Evolutionary conservation across 2,113 vertebrate genomes (phyloP).

Genomic region (Emydura subglobosa): DNA sequence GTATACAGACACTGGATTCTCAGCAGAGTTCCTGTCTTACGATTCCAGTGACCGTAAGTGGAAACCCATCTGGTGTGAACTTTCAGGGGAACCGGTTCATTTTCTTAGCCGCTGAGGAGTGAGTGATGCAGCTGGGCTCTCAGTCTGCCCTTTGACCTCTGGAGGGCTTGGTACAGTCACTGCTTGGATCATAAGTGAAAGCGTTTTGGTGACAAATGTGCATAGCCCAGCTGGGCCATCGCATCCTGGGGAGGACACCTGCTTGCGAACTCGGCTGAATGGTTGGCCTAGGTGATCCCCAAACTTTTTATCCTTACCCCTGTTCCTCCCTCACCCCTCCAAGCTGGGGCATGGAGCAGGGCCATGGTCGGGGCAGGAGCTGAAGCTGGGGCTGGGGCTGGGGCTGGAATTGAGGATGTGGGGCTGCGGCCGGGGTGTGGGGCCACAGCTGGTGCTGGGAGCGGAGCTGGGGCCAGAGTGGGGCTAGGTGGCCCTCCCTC

Average conservation of each 20-base stretch:
- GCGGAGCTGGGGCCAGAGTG: no score
- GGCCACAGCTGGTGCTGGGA: no score
- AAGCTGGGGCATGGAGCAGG: no score
- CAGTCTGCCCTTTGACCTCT: neutral
- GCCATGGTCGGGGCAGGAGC: no score
- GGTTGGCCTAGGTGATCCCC: neutral
- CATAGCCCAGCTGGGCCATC: neutral
- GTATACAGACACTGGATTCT: slow-evolving; percentile 89
- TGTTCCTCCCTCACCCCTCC: no score
- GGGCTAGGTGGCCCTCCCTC: no score
- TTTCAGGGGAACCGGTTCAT: neutral
- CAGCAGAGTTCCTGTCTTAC: slow-evolving; percentile 82
- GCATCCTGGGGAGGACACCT: neutral
- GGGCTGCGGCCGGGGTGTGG: no score
- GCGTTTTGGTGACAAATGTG: neutral
- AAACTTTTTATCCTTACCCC: no score
- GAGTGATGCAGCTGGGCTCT: neutral
- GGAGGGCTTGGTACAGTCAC: neutral
- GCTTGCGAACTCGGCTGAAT: neutral
- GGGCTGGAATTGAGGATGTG: no score
- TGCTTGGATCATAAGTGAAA: neutral
- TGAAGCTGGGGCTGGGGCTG: no score
- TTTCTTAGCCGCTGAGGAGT: neutral
- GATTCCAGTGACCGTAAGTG: slow-evolving; percentile 88
- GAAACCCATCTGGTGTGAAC: neutral